Evolutionary conservation across 2,113 vertebrate species (phyloP), one percentile per base, ranked within the genome.

Genomic region (Oreochromis aureus): DNA sequence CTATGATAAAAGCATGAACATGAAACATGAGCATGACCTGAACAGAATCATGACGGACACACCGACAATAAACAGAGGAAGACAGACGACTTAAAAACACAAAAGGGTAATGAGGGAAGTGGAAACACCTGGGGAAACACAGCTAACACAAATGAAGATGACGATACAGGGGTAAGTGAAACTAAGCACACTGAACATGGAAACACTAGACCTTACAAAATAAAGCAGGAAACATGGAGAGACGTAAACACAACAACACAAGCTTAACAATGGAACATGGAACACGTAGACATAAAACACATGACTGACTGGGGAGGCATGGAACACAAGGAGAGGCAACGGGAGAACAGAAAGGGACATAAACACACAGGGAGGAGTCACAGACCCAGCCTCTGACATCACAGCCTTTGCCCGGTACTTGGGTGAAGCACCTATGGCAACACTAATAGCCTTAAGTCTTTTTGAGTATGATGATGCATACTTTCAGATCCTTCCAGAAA

Each of bases 401-500:
- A 32, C 58, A 61, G 3, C 58, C 58, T 32, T 32, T 61, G 58
- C 5, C 58, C 13, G 13, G 56, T 59, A 59, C 27, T 32, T 27
- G 0, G 58, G 58, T 61, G 27, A 61, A 61, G 27, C 8, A 32
- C 58, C 58, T 1, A n/a, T 54, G n/a, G 19, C 10, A 54, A 22
- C 0, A 11, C 3, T 4, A 1, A 61, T 0, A 63, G 30, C 16
- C 58, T 61, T 34, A 61, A 61, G 30, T 34, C 58, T 61, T 61
- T 61, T 61, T 61, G 58, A 63, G 30, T 63, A 34, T 0, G 59
- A 63, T 3, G 5, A 63, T 19, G 1, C 27, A 32, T 1, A 61
- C 5, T 34, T 61, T 0, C 58, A 61, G 30, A 1, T 61, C 59
- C 3, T 0, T 19, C 3, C 59, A 6, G 59, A 63, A 63, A 11